phyloP scores from a whole-genome alignment of 2,113 vertebrate species.

The Pampusana beccarii region DNA sequence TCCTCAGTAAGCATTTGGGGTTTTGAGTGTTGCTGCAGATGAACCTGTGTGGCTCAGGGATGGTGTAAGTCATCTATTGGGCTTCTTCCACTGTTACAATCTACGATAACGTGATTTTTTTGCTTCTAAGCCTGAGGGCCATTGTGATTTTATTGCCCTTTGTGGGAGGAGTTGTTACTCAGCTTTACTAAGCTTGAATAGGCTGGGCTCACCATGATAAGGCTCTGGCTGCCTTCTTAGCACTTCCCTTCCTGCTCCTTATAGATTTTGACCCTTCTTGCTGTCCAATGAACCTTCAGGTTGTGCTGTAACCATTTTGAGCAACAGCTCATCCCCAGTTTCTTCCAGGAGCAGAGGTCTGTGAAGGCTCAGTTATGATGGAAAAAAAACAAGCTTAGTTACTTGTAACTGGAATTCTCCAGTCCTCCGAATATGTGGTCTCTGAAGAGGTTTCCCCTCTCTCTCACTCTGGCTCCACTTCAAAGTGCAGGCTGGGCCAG shows the following conservation, averaged over 20 bases:
- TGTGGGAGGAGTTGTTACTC: neutral
- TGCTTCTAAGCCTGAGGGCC: neutral
- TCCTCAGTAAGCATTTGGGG: neutral
- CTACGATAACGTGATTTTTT: neutral
- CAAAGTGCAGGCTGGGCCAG: slow-evolving; percentile 32
- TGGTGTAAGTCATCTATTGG: neutral
- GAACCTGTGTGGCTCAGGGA: neutral
- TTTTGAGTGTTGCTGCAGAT: neutral
- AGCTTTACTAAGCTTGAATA: neutral
- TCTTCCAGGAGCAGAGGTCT: neutral
- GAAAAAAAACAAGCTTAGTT: neutral
- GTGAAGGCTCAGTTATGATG: neutral
- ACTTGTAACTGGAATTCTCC: slow-evolving; percentile 11
- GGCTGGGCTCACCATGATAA: neutral
- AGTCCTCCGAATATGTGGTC: neutral
- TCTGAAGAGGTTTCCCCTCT: neutral
- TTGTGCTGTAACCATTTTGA: neutral
- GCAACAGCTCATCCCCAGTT: neutral
- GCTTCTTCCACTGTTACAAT: neutral
- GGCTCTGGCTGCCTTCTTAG: neutral
- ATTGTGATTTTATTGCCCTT: neutral
- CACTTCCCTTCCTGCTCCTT: neutral
- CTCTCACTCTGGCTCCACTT: neutral
- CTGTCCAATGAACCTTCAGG: neutral
- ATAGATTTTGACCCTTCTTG: neutral